These are phyloP conservation scores for Grammomys surdaster DNA, from an alignment of 2,113 vertebrate genomes.

Conservation along the genomic window DNA sequence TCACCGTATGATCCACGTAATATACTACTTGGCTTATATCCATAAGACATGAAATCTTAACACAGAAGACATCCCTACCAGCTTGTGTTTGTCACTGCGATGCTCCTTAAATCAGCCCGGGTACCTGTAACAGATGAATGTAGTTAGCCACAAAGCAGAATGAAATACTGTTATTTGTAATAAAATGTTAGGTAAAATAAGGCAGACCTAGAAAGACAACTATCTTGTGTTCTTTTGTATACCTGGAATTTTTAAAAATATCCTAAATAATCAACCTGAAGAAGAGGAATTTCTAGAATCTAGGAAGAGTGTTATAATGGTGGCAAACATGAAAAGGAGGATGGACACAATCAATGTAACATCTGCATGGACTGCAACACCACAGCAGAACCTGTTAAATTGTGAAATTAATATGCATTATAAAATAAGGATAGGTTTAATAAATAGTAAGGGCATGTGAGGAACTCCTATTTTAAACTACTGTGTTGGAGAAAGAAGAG, in stretches of 20 bases:
- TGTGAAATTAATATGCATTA: not conserved
- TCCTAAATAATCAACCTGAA: not conserved
- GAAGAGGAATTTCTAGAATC: not conserved
- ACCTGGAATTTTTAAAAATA: not conserved
- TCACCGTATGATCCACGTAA: not conserved
- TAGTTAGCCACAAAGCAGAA: not conserved
- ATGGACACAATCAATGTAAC: not conserved
- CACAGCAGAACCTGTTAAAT: not conserved
- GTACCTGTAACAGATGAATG: not conserved
- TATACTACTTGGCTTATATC: not conserved
- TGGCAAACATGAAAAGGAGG: not conserved
- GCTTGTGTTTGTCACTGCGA: no score
- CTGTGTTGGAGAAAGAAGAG: no score
- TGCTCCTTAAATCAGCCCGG: no score
- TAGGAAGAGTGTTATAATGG: not conserved
- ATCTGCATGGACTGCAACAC: no score
- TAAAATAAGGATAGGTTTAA: not conserved
- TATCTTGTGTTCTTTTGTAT: not conserved
- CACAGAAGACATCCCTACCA: not conserved
- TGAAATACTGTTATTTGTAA: not conserved
- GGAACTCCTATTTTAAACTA: not conserved
- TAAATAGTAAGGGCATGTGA: not conserved
- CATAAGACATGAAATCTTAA: not conserved
- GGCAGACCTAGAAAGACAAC: not conserved
- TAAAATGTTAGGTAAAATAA: not conserved